Evolutionary conservation across 2,113 vertebrate species (phyloP).

Genomic region (Pampusana beccarii): DNA sequence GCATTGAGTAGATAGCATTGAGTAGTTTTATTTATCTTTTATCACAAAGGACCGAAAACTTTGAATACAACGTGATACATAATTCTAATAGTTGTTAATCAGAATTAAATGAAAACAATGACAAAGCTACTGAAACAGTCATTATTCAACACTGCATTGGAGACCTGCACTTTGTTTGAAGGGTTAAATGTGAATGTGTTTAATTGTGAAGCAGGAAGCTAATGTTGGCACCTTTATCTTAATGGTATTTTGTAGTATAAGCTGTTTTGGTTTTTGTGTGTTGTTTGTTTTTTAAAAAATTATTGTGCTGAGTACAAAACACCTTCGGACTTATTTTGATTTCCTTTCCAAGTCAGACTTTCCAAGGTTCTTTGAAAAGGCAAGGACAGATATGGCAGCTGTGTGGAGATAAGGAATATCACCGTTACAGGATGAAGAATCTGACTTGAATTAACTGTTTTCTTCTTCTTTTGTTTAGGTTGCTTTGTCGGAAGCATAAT

Average conservation of each 20-base stretch:
- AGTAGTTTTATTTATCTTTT: background rate
- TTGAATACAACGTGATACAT: background rate
- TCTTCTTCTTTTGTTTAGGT: conserved; percentile 77
- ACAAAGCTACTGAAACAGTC: background rate
- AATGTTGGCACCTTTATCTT: background rate
- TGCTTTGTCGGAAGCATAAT: conserved; percentile 92
- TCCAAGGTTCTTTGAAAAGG: background rate
- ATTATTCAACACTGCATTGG: background rate
- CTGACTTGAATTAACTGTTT: background rate
- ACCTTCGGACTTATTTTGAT: background rate
- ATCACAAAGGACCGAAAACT: background rate
- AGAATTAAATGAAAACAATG: background rate
- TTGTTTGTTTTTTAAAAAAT: background rate
- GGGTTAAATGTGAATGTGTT: background rate
- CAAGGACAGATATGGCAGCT: conserved; percentile 28
- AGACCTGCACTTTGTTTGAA: background rate
- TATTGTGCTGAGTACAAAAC: background rate
- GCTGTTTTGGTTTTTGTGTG: background rate
- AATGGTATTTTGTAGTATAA: background rate
- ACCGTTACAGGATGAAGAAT: background rate
- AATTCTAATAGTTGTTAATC: background rate
- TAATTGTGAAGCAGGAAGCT: background rate
- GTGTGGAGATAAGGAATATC: conserved; percentile 9
- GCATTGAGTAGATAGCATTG: background rate
- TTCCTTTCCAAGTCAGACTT: conserved; percentile 3